Conservation (phyloP, 1,140 invertebrate species). For the Trachelipus rathkii region DNA sequence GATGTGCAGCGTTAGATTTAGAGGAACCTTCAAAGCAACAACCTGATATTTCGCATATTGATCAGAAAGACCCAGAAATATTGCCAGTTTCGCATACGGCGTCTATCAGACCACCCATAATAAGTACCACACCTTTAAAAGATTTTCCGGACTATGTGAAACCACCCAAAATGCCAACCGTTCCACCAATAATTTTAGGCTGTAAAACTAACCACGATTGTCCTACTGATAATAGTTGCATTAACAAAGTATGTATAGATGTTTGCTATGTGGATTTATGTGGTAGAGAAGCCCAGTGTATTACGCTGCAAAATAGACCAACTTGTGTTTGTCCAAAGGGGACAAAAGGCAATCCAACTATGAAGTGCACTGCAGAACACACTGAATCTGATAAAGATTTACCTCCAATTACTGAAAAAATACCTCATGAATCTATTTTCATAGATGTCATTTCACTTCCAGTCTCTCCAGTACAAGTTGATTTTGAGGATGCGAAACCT, state of each 20-base stretch:
- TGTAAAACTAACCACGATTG: constrained; percentile 58
- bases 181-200: constrained; percentile 5
- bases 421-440: constrained; percentile 51
- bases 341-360: constrained; percentile 22
- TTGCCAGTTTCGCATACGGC: not conserved
- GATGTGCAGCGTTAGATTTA: constrained; percentile 9
- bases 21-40: not conserved
- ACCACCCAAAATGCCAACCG: not conserved
- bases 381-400: not conserved
- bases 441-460: constrained; percentile 69
- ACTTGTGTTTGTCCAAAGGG: constrained; percentile 27
- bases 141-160: not conserved
- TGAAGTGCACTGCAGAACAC: constrained; percentile 6
- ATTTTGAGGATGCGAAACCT: constrained; percentile 61
- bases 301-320: constrained; percentile 71
- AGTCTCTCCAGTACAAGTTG: constrained; percentile 61
- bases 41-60: constrained; percentile 65
- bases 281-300: constrained; percentile 66
- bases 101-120: not conserved
- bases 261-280: constrained; percentile 65
- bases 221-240: constrained; percentile 66
- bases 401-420: constrained; percentile 22
- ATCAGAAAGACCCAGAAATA: not conserved
- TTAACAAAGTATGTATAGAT: constrained; percentile 62
- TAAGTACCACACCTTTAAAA: not conserved